Conservation (phyloP, 2,797 vertebrate species). For the Graptemys geographica region DNA sequence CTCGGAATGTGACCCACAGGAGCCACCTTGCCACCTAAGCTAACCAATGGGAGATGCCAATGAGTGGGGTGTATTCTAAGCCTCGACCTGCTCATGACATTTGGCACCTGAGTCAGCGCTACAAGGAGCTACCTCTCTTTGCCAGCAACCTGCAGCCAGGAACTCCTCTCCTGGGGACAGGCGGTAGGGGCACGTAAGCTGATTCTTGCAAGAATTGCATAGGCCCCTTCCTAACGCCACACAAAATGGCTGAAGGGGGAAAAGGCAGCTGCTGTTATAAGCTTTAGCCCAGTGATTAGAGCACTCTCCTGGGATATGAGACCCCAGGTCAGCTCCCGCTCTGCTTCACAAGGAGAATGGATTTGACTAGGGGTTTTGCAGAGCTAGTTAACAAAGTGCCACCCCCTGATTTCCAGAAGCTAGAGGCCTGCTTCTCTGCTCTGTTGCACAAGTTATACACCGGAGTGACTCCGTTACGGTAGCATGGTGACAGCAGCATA, state of each 20-base stretch:
- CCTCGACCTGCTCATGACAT: background rate
- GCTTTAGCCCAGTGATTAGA: background rate
- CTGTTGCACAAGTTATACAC: background rate
- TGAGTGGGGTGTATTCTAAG: background rate
- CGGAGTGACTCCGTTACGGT: background rate
- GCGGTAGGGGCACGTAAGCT: background rate
- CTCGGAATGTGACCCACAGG: background rate
- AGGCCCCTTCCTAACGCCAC: background rate
- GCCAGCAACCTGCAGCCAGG: background rate
- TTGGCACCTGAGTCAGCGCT: background rate
- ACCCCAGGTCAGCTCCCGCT: background rate
- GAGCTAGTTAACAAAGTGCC: background rate
- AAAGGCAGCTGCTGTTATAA: background rate
- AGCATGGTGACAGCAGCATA: background rate
- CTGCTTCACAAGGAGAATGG: background rate
- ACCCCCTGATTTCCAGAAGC: background rate
- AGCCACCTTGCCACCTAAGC: background rate
- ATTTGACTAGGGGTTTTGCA: background rate
- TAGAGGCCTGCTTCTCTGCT: background rate
- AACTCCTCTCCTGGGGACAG: background rate
- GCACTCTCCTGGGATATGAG: background rate
- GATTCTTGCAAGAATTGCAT: background rate
- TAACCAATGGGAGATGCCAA: background rate
- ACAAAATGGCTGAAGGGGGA: background rate
- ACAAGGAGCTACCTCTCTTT: background rate